Base-by-base conservation (phyloP, 2,113 vertebrate species). In the Malurus melanocephalus region DNA sequence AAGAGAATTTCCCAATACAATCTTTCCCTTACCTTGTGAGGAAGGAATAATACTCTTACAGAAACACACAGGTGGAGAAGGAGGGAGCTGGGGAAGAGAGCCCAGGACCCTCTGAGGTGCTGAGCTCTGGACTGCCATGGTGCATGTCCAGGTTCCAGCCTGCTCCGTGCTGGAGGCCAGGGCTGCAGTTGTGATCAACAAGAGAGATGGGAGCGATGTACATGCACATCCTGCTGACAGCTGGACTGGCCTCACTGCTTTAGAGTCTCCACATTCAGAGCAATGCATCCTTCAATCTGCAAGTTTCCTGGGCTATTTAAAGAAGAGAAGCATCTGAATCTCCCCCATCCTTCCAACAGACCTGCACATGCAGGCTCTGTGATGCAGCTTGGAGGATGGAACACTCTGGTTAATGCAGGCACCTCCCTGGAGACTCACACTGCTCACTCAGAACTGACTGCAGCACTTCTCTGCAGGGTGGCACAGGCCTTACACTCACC, bases 191-290 rank as follows among this genome's bases (percentile, higher is more conserved):
- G 45, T 26, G 27, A 33, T 28, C 80, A 53, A 61, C 27, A 67
- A 32, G 27, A 15, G 33, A 42, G 51, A 33, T 21, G n/a, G 27
- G 35, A 1, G 0, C 15, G 26, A 59, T 45, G 16, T 30, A 23
- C 11, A 7, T 16, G 2, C 5, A 45, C 38, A 43, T 27, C 27
- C 51, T 82, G 33, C 67, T 62, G 38, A 28, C 40, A 80, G 22
- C 15, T 59, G 49, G 11, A 6, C 9, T 15, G 22, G 13, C 24
- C 33, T 79, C 0, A 0, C 10, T 65, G 32, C 38, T 82, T 73
- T 38, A 53, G 53, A 33, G 22, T 23, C 18, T 57, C 40, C 46
- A 89, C 33, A 91, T 73, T 13, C 55, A 68, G 17, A 45, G 7
- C 4, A 61, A 51, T 3, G 4, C 27, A 32, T 57, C 49, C 32